Percentiles rank a stretch among this genome's conserved stretches.
Conservation (phyloP, 2,113 vertebrate genomes). For the Jacana jacana region DNA sequence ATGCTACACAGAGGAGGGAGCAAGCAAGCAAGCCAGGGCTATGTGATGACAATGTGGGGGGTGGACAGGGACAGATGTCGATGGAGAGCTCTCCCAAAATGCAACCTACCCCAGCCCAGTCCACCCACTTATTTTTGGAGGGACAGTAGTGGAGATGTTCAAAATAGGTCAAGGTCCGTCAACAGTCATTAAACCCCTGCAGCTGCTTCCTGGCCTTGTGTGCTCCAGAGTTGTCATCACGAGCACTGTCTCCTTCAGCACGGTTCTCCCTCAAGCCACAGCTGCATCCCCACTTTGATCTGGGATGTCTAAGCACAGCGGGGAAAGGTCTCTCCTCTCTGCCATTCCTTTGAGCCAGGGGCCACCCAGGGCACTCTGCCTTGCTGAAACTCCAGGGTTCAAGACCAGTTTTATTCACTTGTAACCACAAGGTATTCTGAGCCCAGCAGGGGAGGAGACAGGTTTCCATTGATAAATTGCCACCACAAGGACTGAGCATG, state of each 20-base stretch:
- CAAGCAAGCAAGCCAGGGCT: background rate
- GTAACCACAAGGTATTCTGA: background rate
- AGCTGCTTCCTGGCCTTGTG: constrained; percentile 31
- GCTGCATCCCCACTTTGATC: background rate
- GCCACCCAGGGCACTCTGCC: background rate
- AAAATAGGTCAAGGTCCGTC: background rate
- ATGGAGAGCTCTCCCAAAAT: background rate
- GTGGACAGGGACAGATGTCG: constrained; percentile 2
- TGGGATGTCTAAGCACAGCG: background rate
- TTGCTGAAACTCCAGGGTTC: background rate
- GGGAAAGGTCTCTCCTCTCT: background rate
- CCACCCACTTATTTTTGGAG: constrained; percentile 11
- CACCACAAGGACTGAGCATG: background rate
- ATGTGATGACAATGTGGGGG: constrained; percentile 20
- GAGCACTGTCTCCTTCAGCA: background rate
- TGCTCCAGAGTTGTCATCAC: background rate
- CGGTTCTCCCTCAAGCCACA: background rate
- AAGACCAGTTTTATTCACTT: background rate
- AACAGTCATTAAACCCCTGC: background rate
- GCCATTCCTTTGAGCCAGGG: background rate
- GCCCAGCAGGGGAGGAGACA: background rate
- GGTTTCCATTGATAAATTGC: background rate
- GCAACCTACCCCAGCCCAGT: background rate
- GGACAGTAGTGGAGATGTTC: background rate
- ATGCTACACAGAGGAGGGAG: background rate